These are phyloP conservation scores for Malurus splendens DNA, from an alignment of 2,797 vertebrate species.

Conservation along the genomic window DNA sequence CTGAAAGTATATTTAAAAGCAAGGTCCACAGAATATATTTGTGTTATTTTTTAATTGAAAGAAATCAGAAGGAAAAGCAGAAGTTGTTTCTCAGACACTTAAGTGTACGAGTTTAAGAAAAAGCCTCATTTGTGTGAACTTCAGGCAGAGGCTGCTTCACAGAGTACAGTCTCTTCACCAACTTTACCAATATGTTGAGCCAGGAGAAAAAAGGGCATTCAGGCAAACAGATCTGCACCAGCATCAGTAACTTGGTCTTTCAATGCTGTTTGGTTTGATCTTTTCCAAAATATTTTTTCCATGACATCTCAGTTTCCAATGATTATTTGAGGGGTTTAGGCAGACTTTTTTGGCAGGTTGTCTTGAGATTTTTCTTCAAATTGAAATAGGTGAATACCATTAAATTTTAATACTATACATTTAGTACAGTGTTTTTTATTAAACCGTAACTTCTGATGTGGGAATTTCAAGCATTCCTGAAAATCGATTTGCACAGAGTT, in stretches of 20 bases:
- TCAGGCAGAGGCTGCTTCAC: neutral
- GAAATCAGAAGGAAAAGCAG: neutral
- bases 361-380: neutral
- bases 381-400: neutral
- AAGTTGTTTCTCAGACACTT: neutral
- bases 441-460: neutral
- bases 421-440: neutral
- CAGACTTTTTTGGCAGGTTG: neutral
- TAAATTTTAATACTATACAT: neutral
- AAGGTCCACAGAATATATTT: neutral
- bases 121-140: neutral
- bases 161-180: neutral
- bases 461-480: neutral
- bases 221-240: neutral
- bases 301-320: neutral
- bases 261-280: neutral
- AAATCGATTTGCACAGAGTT: neutral
- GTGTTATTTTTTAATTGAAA: neutral
- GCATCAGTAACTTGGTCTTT: neutral
- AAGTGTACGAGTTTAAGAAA: neutral
- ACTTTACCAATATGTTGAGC: neutral
- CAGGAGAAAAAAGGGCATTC: neutral
- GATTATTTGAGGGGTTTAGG: neutral
- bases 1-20: neutral
- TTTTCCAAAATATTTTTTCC: neutral